phyloP scores from a whole-genome alignment of 2,888 invertebrate species.

The Vanessa cardui region DNA sequence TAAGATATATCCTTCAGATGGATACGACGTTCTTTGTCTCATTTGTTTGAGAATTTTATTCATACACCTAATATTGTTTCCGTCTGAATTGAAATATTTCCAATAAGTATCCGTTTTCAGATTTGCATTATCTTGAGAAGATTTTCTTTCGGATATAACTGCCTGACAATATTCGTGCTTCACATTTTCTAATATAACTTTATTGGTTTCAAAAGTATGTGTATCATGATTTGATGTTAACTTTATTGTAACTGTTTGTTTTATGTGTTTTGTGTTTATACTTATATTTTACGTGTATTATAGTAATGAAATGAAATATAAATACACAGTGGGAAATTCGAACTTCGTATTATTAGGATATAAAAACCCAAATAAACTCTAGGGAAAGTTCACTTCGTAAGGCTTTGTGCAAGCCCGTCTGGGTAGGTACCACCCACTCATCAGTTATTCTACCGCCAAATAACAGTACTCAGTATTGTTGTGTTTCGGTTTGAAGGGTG shows the following conservation, averaged over 20 bases:
- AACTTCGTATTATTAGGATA: too few species aligned
- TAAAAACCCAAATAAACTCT: too few species aligned
- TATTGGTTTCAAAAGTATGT: constrained; percentile 24
- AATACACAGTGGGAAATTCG: too few species aligned
- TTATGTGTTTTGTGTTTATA: neutral
- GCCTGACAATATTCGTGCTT: constrained; percentile 14
- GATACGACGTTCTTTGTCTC: constrained; percentile 37
- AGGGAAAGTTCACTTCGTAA: too few species aligned
- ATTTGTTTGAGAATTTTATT: constrained; percentile 62
- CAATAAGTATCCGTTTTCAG: constrained; percentile 62
- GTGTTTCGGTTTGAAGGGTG: too few species aligned
- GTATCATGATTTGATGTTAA: neutral
- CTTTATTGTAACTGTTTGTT: neutral
- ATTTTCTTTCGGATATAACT: constrained; percentile 45
- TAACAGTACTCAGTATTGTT: too few species aligned
- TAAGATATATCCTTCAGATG: constrained; percentile 36
- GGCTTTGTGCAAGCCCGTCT: too few species aligned
- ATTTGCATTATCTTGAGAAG: constrained; percentile 53
- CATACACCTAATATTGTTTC: constrained; percentile 71
- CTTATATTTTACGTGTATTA: too few species aligned
- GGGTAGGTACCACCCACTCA: too few species aligned
- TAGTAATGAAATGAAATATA: too few species aligned
- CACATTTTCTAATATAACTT: constrained; percentile 21
- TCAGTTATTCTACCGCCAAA: too few species aligned
- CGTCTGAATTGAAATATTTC: constrained; percentile 70